phyloP scores from a whole-genome alignment of 2,888 invertebrate species.

The Stramonita haemastoma region DNA sequence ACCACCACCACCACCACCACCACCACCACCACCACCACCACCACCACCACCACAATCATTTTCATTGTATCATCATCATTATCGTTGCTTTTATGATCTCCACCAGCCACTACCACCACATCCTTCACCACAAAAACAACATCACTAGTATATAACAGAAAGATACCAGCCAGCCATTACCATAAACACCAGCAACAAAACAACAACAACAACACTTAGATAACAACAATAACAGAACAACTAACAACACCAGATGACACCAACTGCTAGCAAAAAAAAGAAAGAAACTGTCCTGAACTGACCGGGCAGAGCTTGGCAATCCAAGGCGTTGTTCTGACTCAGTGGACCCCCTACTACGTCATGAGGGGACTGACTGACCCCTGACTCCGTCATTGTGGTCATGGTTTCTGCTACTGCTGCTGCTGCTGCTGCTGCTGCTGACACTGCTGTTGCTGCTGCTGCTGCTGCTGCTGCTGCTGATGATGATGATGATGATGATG shows the following conservation, averaged over 20 bases:
- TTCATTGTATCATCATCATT: slow-evolving; percentile 11
- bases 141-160: background rate
- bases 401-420: background rate
- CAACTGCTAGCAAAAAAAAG: background rate
- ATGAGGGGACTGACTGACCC: background rate
- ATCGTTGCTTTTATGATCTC: background rate
- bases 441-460: no score
- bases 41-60: slow-evolving; percentile 5
- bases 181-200: no score
- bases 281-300: background rate
- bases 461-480: no score
- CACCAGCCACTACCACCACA: background rate
- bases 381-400: slow-evolving; percentile 29
- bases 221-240: background rate
- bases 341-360: slow-evolving; percentile 4
- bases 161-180: no score
- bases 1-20: background rate
- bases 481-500: no score
- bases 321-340: background rate
- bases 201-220: background rate
- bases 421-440: background rate
- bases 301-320: background rate
- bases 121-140: background rate
- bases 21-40: slow-evolving; percentile 10
- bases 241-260: background rate